Evolutionary conservation across 2,113 vertebrate genomes (phyloP).

Genomic region (Ahaetulla prasina): DNA sequence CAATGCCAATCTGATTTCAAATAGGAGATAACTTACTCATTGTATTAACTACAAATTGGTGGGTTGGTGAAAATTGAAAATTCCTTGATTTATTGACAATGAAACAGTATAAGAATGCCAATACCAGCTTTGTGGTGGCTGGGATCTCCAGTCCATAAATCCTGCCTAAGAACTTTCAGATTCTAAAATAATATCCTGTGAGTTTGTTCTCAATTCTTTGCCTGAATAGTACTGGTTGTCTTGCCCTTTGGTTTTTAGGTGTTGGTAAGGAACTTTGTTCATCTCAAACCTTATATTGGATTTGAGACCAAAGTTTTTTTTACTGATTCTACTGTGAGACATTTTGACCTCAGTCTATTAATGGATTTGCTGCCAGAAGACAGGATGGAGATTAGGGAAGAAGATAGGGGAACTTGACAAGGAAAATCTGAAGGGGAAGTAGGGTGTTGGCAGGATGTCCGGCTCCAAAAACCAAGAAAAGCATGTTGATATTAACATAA

Average conservation of each 20-base stretch:
- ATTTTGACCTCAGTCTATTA: neutral
- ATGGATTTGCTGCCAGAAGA: neutral
- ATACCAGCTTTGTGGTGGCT: neutral
- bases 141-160: neutral
- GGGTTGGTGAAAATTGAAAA: constrained; percentile 9
- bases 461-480: no score
- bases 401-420: neutral
- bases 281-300: neutral
- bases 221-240: neutral
- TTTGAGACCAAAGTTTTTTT: neutral
- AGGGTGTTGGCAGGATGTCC: neutral
- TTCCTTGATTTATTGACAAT: neutral
- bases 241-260: neutral
- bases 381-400: neutral
- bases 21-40: neutral
- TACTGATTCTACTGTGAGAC: neutral
- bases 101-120: neutral
- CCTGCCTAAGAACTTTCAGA: neutral
- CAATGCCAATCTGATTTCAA: constrained; percentile 20
- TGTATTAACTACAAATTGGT: neutral
- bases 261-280: neutral
- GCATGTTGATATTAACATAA: no score
- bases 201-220: neutral
- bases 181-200: neutral
- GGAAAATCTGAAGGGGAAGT: neutral